Base-by-base conservation (phyloP, 2,113 vertebrate genomes). In the Equus przewalskii region DNA sequence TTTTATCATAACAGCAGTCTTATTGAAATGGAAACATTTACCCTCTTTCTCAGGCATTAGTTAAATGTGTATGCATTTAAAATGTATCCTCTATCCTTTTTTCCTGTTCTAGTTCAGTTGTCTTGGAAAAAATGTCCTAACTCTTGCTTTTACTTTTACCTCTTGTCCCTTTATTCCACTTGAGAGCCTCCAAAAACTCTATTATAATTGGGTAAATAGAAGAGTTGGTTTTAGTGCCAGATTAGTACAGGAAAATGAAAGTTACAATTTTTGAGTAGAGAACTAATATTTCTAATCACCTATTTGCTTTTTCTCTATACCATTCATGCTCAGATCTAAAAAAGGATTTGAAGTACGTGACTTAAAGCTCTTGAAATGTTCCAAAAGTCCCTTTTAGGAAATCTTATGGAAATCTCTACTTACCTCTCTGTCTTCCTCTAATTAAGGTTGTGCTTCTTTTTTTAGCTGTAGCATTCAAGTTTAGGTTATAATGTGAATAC, bases 221-320 rank as follows among this genome's bases (percentile, higher is more conserved):
- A 91, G 76, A 65, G 18, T 84, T 81, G 93, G 15, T 96, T 93
- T 33, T 85, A 78, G 33, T 86, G 28, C 86, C 58, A 65, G 11
- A n/a, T 82, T 85, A 90, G 13, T 75, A 56, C 67, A 87, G 65
- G 75, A 82, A 82, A 82, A 70, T 81, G 12, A 49, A 97, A 87
- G n/a, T 58, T 86, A 22, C 1, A 80, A 11, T 62, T 87, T 93
- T 82, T 93, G 28, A 67, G 26, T 62, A 62, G 60, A 86, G 13
- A 54, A 54, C 51, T 54, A 54, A 54, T 54, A 36, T 78, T 94
- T 19, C 33, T 81, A 18, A 80, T 95, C 18, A 93, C 70, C 33
- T 58, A 12, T 75, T 76, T 86, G 13, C 33, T 81, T 96, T 90
- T 85, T 73, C 85, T 90, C 36, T 90, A 51, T 26, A 36, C 62